These are phyloP conservation scores for Drosophila mimica DNA, from an alignment of 2,888 invertebrate species.

Conservation along the genomic window DNA sequence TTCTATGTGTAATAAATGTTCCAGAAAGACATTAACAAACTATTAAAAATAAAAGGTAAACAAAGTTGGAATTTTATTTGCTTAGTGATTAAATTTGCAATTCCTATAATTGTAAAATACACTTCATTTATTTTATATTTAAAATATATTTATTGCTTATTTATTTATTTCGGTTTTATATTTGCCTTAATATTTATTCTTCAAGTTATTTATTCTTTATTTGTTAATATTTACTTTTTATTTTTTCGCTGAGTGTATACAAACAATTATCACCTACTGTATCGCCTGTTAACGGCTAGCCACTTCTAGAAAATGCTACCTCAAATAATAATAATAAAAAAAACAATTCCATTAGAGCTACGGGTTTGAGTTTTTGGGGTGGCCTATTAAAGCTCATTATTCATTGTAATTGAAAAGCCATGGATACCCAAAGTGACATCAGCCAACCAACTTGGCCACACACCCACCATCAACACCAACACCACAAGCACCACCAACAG, in stretches of 20 bases:
- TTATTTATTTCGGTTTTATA: neutral
- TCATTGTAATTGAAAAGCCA: slow-evolving; percentile 53
- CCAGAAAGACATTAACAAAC: neutral
- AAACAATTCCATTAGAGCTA: slow-evolving; percentile 20
- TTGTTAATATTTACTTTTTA: neutral
- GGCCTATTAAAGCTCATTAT: slow-evolving; percentile 52
- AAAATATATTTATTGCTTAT: neutral
- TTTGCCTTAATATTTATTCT: neutral
- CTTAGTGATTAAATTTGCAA: neutral
- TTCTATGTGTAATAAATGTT: neutral
- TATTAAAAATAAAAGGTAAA: neutral
- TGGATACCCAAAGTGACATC: slow-evolving; percentile 55
- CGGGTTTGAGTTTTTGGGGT: slow-evolving; percentile 17
- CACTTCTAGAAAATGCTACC: neutral
- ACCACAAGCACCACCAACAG: slow-evolving; percentile 3
- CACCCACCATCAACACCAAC: slow-evolving; percentile 18
- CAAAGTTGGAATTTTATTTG: neutral
- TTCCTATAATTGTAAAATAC: no score
- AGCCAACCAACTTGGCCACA: slow-evolving; percentile 13
- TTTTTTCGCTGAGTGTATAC: slow-evolving; percentile 6
- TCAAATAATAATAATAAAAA: slow-evolving; percentile 6
- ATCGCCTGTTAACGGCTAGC: neutral
- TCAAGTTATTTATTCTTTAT: neutral
- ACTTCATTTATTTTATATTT: neutral
- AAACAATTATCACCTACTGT: slow-evolving; percentile 2